Percentiles rank a stretch among this genome's conserved stretches.
phyloP scores from a whole-genome alignment of 1,140 invertebrate genomes.

The Halictus rubicundus region DNA sequence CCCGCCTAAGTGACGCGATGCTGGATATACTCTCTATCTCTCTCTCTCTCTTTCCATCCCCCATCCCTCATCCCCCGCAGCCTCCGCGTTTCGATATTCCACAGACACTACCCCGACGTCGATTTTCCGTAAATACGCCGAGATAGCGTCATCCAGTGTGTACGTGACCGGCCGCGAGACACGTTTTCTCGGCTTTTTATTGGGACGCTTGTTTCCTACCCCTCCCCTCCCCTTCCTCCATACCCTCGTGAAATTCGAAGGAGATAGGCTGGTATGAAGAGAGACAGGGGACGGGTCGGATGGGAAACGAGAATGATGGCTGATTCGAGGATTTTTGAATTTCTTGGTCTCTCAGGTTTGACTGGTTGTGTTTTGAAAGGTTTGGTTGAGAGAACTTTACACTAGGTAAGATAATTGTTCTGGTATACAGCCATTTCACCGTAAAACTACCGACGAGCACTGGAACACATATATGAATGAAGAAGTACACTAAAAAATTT shows the following conservation, averaged over 20 bases:
- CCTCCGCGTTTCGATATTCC: conserved; percentile 55
- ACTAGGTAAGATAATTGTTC: too few relatives aligned
- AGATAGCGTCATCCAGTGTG: conserved; percentile 22
- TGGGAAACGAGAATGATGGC: not conserved
- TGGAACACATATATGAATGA: too few relatives aligned
- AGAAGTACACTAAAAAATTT: too few relatives aligned
- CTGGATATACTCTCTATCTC: conserved; percentile 35
- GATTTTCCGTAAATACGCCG: conserved; percentile 56
- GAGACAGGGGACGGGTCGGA: not conserved
- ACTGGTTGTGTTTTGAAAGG: too few relatives aligned
- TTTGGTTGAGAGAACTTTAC: too few relatives aligned
- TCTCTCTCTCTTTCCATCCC: too few relatives aligned
- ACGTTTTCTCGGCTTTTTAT: conserved; percentile 1
- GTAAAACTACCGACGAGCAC: too few relatives aligned
- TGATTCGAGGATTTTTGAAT: not conserved
- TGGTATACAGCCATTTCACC: too few relatives aligned
- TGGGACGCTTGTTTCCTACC: not conserved
- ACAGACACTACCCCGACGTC: conserved; percentile 52
- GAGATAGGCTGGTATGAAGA: not conserved
- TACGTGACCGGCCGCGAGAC: conserved; percentile 10
- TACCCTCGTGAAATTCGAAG: not conserved
- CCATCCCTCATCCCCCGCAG: not conserved
- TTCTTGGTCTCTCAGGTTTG: too few relatives aligned
- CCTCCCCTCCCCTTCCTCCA: too few relatives aligned
- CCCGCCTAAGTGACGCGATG: conserved; percentile 58